A percentile compares a stretch with the other conserved stretches of the same genome.
phyloP scores from a whole-genome alignment of 2,113 vertebrate species.

The Xenopus laevis region DNA sequence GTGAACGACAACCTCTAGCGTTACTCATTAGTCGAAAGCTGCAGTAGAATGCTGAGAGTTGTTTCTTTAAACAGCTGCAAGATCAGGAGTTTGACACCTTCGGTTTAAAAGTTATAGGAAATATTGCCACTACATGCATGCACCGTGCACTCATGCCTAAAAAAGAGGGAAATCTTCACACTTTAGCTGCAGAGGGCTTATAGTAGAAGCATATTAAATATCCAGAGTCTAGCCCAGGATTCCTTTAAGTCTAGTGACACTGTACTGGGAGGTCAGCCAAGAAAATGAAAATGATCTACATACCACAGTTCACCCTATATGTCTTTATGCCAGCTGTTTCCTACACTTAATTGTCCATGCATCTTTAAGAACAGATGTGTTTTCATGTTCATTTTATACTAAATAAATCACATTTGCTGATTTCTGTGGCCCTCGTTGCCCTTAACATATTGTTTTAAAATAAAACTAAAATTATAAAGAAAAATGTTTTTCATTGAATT shows the following conservation, averaged over 20 bases:
- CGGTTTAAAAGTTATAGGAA: too few relatives aligned
- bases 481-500: too few relatives aligned
- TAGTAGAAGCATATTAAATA: slow-evolving; percentile 1
- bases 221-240: neutral
- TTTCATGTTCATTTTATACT: neutral
- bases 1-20: too few relatives aligned
- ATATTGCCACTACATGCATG: too few relatives aligned
- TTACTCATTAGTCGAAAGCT: too few relatives aligned
- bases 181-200: neutral
- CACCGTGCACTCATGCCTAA: neutral
- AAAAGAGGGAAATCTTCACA: neutral
- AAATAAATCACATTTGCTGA: neutral
- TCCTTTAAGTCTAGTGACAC: neutral
- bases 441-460: neutral
- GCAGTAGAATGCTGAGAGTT: too few relatives aligned
- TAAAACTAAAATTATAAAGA: too few relatives aligned
- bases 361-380: neutral
- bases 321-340: neutral
- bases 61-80: too few relatives aligned
- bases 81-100: too few relatives aligned
- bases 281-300: neutral
- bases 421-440: neutral
- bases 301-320: neutral
- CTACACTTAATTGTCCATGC: neutral
- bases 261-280: neutral